Percentiles rank a stretch among this genome's conserved stretches.
Conservation (phyloP, 2,113 vertebrate species). For the Ageneiosus marmoratus region DNA sequence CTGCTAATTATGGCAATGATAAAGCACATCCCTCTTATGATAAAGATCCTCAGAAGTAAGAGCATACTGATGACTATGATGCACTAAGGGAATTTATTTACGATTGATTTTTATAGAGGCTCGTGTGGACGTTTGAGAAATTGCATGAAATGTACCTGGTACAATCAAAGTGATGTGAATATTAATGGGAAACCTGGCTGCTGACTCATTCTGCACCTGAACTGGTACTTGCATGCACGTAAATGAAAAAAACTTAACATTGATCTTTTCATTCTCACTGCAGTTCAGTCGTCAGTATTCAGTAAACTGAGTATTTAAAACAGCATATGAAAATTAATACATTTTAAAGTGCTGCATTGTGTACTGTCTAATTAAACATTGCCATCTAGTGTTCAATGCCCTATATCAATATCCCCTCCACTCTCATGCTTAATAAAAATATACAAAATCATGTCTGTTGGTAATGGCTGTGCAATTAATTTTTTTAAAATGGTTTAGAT, state of each 20-base stretch:
- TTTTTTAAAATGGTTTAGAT: neutral
- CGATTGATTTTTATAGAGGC: conserved; percentile 23
- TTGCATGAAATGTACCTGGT: conserved; percentile 29
- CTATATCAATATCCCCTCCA: neutral
- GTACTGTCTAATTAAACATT: conserved; percentile 46
- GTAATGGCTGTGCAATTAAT: neutral
- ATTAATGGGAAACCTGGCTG: conserved; percentile 41
- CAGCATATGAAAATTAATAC: neutral
- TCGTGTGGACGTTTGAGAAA: conserved; percentile 36
- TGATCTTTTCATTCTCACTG: neutral
- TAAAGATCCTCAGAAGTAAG: conserved; percentile 11
- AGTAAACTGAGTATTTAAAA: too few species aligned
- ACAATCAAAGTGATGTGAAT: conserved; percentile 42
- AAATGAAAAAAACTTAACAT: neutral
- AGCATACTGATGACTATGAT: conserved; percentile 7
- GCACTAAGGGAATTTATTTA: conserved; percentile 2
- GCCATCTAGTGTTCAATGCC: conserved; percentile 44
- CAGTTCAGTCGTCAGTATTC: neutral
- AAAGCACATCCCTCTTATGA: conserved; percentile 19
- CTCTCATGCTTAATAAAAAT: neutral
- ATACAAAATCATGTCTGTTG: neutral
- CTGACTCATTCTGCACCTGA: conserved; percentile 48
- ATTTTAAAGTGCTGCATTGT: conserved; percentile 33
- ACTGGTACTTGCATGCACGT: neutral
- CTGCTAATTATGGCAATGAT: conserved; percentile 41